Conservation (phyloP, 2,797 vertebrate genomes). For the Naso thynnoides region DNA sequence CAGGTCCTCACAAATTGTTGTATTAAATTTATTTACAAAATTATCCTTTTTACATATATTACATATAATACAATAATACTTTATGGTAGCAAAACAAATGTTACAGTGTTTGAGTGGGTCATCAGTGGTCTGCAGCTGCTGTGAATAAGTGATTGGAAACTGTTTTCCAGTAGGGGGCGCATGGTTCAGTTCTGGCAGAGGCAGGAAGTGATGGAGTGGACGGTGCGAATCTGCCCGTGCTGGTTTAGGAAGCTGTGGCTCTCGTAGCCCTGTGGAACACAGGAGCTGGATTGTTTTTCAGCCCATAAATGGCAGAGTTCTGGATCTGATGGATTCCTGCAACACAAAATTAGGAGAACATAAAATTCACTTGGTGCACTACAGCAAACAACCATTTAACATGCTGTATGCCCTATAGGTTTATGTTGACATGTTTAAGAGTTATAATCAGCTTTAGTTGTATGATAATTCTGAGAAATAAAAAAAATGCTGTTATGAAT, state of each 20-base stretch:
- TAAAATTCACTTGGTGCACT: not conserved
- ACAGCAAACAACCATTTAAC: not conserved
- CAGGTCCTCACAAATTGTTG: slow-evolving; percentile 16
- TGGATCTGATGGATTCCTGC: slow-evolving; percentile 76
- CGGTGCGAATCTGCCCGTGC: slow-evolving; percentile 56
- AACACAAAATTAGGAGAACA: not conserved
- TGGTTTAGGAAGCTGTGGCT: slow-evolving; percentile 79
- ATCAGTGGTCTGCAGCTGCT: not conserved
- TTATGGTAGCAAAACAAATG: slow-evolving; percentile 43
- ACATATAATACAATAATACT: slow-evolving; percentile 85
- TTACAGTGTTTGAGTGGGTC: not conserved
- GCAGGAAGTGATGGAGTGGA: slow-evolving; percentile 82
- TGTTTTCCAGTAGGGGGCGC: slow-evolving; percentile 52
- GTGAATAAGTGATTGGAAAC: not conserved
- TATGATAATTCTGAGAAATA: not conserved
- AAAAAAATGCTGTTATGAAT: not conserved
- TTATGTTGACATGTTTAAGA: slow-evolving; percentile 2
- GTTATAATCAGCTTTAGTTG: not conserved
- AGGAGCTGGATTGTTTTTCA: slow-evolving; percentile 68
- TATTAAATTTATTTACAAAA: slow-evolving; percentile 85
- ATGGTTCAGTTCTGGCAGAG: slow-evolving; percentile 72
- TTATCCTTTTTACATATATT: slow-evolving; percentile 84
- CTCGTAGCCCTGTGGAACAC: slow-evolving; percentile 72
- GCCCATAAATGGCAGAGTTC: slow-evolving; percentile 79
- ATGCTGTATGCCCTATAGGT: not conserved